Base-by-base conservation (phyloP, 2,888 invertebrate genomes). In the Heliconius sara region DNA sequence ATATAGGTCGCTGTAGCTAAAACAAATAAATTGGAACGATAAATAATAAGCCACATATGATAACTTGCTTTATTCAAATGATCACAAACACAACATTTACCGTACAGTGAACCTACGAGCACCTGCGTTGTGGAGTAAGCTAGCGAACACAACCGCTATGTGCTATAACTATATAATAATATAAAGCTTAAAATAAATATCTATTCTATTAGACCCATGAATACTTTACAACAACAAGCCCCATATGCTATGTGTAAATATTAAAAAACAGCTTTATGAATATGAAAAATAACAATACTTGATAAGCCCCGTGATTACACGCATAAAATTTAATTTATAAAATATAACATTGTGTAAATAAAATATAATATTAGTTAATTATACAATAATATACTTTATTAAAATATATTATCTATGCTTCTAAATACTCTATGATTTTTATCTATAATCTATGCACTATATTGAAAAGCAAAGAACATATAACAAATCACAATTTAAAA, bases 11-110 rank as follows among this genome's bases (percentile, higher is more conserved):
- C 79, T 82, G 83, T 80, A 80, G 75, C 47, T 60, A 67, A 75
- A 63, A 70, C n/a, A 34, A 71, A 68, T 25, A 13, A 65, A 72
- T 70, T 78, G 25, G 74, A 71, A 47, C 75, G 60, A 73, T 68
- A 85, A 85, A 85, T 83, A 82, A 85, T 67, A 84, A 84, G 76
- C 74, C 83, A 77, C 79, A 78, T 85, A 82, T 83, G 80, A 83
- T 81, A 82, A 87, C 80, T 83, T 80, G 83, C 79, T 90, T 89
- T 90, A 90, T 89, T 76, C 52, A 60, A 79, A 80, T 57, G 77
- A 75, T 76, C 77, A 83, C 81, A 83, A 76, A 76, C 22, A 67
- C 30, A 43, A 43, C 22, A 60, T 67, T 43, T 71, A 75, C 2
- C n/a, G 57, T 60, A 73, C 73, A 73, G 1, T n/a, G 57, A 39